phyloP scores from a whole-genome alignment of 2,113 vertebrate species.

The Dasyornis broadbenti region DNA sequence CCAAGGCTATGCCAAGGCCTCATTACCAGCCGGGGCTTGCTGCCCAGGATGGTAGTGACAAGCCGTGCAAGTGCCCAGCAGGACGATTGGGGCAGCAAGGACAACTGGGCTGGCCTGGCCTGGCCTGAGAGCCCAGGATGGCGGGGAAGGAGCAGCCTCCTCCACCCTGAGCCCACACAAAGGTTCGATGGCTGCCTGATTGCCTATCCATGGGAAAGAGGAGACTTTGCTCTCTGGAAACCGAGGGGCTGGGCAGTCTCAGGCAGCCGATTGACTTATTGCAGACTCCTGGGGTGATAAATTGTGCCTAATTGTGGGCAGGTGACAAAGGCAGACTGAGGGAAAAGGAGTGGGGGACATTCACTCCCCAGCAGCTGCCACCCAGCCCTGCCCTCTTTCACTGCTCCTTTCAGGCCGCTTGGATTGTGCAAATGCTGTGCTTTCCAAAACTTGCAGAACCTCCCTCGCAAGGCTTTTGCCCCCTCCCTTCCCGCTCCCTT shows the following conservation, averaged over 20 bases:
- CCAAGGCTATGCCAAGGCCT: neutral
- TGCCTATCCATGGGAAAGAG: slow-evolving; percentile 26
- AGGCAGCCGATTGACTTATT: slow-evolving; percentile 21
- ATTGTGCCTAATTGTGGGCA: slow-evolving; percentile 53
- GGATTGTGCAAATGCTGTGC: neutral
- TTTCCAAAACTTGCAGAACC: neutral
- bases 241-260: neutral
- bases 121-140: neutral
- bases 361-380: slow-evolving; percentile 53
- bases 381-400: slow-evolving; percentile 29
- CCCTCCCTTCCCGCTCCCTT: neutral
- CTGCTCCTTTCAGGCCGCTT: slow-evolving; percentile 27
- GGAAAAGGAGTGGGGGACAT: neutral
- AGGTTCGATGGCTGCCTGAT: neutral
- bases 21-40: neutral
- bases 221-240: neutral
- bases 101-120: rapidly evolving
- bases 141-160: neutral
- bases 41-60: neutral
- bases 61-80: neutral
- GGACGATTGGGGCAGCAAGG: neutral
- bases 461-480: neutral
- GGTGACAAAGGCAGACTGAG: slow-evolving; percentile 50
- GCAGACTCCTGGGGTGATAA: slow-evolving; percentile 50
- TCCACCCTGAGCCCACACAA: neutral